A percentile compares a stretch with the other conserved stretches of the same genome.
Evolutionary conservation across 2,888 invertebrate species (phyloP).

Genomic region (Drosophila lutescens): DNA sequence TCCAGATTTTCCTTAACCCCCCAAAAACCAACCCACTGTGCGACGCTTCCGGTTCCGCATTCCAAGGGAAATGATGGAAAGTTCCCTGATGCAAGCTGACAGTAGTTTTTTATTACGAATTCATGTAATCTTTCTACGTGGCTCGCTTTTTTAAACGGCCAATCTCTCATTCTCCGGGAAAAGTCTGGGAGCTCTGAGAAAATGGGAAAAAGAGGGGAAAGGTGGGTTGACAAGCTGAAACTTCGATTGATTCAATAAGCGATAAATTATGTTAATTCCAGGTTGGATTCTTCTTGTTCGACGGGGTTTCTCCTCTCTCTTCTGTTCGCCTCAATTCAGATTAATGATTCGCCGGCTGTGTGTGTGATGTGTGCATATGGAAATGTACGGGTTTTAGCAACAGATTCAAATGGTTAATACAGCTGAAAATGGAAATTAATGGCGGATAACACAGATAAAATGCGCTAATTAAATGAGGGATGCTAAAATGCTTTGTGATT

Average conservation of each 20-base stretch:
- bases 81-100: constrained; percentile 79
- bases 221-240: constrained; percentile 43
- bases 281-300: constrained; percentile 5
- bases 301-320: background rate
- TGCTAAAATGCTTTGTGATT: no score
- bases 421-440: constrained; percentile 15
- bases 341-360: constrained; percentile 17
- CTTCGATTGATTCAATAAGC: constrained; percentile 46
- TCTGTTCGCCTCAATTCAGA: constrained; percentile 15
- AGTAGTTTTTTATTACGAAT: constrained; percentile 77
- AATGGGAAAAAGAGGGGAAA: background rate
- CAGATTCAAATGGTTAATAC: constrained; percentile 6
- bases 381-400: background rate
- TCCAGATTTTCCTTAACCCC: background rate
- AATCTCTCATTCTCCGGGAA: constrained; percentile 11
- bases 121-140: constrained; percentile 68
- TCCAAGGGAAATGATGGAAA: constrained; percentile 64
- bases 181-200: background rate
- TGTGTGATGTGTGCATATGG: background rate
- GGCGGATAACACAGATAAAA: background rate
- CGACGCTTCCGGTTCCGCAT: constrained; percentile 24
- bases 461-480: background rate
- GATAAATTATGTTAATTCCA: constrained; percentile 52
- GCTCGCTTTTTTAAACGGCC: constrained; percentile 48
- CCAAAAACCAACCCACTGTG: constrained; percentile 16